Base-by-base conservation (phyloP, 2,113 vertebrate genomes). In the Percopsis transmontana region DNA sequence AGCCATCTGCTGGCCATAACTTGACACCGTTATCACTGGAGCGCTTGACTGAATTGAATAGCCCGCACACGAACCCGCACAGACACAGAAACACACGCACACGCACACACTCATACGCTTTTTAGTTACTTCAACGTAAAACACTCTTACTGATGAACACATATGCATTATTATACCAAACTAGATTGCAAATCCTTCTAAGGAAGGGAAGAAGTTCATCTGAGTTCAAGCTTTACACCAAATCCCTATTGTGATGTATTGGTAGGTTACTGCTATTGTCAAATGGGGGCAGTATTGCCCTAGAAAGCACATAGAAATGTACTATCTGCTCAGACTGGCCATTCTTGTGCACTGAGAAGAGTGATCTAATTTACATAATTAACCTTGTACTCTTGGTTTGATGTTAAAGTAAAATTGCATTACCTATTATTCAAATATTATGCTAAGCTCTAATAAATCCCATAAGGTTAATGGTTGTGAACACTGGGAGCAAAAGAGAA, bases 201-300 rank as follows among this genome's bases (percentile, higher is more conserved):
- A 33, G 4, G 27, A 6, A 33, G 5, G 8, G 3, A 33, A 33
- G 5, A 33, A 33, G 27, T 33, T 6, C 27, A 33, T 33, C 27
- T 33, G 27, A 6, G 27, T 7, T 4, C 8, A 33, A 41, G 56
- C 16, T 20, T 53, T 23, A 19, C 11, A 53, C 51, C 48, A 19
- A 18, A 50, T 50, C 18, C 18, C 14, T 54, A 33, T 23, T 13
- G 2, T 59, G 19, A 80, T n/a, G n/a, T n/a, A 18, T n/a, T 27
- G 52, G 16, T 16, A 41, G 13, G n/a, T n/a, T 52, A 72, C 27
- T 20, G 65, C 76, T 52, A 82, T 10, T 74, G 48, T 76, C 88
- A 89, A 60, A 55, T 71, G 87, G 79, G 87, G 87, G 81, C 83
- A 89, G 83, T 88, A 80, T 88, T 83, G 73, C 73, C 77, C 83